Conservation (phyloP, 2,888 invertebrate species). For the Pinctada fucata region DNA sequence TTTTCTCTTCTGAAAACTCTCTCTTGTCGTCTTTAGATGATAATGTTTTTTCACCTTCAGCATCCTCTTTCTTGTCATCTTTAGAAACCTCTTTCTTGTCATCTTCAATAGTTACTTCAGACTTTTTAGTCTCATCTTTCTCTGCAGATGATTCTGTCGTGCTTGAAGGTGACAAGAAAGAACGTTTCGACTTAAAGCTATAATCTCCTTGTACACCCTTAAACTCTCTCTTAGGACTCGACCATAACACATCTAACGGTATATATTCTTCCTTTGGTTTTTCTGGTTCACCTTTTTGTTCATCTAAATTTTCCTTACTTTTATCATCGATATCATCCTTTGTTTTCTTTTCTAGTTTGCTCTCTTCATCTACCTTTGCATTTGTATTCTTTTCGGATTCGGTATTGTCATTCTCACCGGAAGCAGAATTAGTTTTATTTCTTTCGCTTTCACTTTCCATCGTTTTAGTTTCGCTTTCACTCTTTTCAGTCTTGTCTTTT, state of each 20-base stretch:
- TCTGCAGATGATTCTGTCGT: not conserved
- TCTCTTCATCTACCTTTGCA: not conserved
- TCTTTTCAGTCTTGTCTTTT: not conserved
- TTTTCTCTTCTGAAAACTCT: not conserved
- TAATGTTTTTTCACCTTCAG: not conserved
- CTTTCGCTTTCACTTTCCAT: not conserved
- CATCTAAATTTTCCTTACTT: not conserved
- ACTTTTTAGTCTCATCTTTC: not conserved
- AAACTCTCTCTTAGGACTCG: conserved; percentile 23
- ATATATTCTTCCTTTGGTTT: conserved; percentile 10
- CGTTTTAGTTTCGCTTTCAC: not conserved
- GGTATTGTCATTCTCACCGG: not conserved
- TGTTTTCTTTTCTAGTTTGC: not conserved
- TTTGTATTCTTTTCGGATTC: not conserved
- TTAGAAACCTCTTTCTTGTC: not conserved
- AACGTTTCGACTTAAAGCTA: conserved; percentile 9
- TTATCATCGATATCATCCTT: not conserved
- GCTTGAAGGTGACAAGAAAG: not conserved
- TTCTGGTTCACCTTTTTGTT: not conserved
- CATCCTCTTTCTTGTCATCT: not conserved
- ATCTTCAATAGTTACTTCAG: not conserved
- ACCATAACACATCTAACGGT: conserved; percentile 21
- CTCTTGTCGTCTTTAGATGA: conserved; percentile 12
- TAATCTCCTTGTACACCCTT: conserved; percentile 16
- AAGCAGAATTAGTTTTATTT: not conserved